phyloP scores from a whole-genome alignment of 2,888 invertebrate genomes.

The Cephus runcator region DNA sequence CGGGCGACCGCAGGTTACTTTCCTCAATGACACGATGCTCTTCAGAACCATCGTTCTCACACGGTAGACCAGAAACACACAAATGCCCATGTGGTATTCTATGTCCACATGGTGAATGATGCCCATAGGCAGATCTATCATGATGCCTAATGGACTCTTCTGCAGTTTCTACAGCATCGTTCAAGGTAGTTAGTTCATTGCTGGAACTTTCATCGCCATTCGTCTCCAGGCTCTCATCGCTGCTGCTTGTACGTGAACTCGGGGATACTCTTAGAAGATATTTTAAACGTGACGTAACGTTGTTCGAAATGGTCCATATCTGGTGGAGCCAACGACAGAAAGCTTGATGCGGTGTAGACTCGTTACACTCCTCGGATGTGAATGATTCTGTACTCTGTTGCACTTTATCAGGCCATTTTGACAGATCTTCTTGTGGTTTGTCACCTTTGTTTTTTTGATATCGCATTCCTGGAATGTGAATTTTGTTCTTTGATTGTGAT shows the following conservation, averaged over 20 bases:
- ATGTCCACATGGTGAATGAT: slow-evolving; percentile 22
- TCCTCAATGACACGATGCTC: not conserved
- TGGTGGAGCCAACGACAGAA: not conserved
- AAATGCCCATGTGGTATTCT: slow-evolving; percentile 18
- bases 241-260: not conserved
- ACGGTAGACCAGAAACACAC: not conserved
- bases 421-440: not conserved
- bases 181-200: not conserved
- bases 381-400: not conserved
- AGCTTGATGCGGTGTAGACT: not conserved
- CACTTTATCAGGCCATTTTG: not conserved
- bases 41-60: not conserved
- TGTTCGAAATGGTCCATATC: not conserved
- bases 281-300: not conserved
- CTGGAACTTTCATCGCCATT: slow-evolving; percentile 16
- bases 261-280: not conserved
- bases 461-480: not conserved
- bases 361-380: not conserved
- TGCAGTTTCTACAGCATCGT: not conserved
- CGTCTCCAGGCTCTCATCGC: not conserved
- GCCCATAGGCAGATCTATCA: not conserved
- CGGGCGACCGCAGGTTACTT: not conserved
- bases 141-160: not conserved
- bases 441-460: not conserved
- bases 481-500: not conserved